Percentiles rank a stretch among this genome's conserved stretches.
Evolutionary conservation across 1,140 invertebrate genomes (phyloP).

Genomic region (Steinernema feltiae): DNA sequence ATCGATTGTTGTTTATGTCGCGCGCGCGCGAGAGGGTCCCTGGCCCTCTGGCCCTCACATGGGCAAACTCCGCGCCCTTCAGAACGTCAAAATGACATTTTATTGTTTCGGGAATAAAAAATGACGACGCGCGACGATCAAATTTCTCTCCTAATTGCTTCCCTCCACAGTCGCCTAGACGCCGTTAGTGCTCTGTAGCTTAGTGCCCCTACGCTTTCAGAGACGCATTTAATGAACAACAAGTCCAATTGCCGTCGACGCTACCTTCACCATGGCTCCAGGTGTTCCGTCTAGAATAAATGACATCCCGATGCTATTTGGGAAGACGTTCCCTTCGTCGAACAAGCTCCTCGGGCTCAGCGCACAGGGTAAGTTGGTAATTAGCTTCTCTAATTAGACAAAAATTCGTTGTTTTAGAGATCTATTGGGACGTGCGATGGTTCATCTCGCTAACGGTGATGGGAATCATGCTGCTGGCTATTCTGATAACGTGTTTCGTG

Average conservation of each 20-base stretch:
- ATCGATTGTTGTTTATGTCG: background rate
- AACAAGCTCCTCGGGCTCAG: background rate
- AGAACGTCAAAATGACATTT: background rate
- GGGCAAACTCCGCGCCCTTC: no score
- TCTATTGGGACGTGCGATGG: background rate
- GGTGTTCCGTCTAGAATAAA: background rate
- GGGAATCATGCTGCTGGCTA: background rate
- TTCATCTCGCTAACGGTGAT: background rate
- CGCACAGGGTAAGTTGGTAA: background rate
- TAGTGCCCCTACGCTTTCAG: background rate
- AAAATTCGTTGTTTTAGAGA: background rate
- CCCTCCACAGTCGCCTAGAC: background rate
- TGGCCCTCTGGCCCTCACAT: no score
- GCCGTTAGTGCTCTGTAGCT: background rate
- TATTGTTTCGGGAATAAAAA: background rate
- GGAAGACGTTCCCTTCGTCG: background rate
- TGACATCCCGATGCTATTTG: background rate
- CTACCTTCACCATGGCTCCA: background rate
- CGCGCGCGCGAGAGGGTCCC: no score
- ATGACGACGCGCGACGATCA: background rate
- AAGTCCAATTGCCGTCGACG: background rate
- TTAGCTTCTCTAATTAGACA: no score
- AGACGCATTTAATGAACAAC: background rate
- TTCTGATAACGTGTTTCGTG: background rate
- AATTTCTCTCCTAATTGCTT: background rate